Percentiles rank a stretch among this genome's conserved stretches.
Evolutionary conservation across 2,888 invertebrate species (phyloP).

Genomic region (Anthophora plumipes): DNA sequence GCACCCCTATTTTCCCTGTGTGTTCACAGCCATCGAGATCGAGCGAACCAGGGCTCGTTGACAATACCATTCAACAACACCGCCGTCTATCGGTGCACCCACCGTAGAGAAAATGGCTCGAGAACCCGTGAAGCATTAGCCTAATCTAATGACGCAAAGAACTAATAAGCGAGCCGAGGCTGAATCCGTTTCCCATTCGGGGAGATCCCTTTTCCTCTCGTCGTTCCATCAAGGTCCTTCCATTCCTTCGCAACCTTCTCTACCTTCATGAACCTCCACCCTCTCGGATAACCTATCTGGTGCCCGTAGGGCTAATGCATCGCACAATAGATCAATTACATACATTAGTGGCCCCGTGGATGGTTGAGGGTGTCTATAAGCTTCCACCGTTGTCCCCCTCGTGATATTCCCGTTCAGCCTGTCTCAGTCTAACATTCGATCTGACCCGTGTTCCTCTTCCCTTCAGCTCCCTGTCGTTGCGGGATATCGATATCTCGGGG

Average conservation of each 20-base stretch:
- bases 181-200: slow-evolving; percentile 72
- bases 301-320: slow-evolving; percentile 80
- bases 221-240: slow-evolving; percentile 52
- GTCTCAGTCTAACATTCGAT: slow-evolving; percentile 34
- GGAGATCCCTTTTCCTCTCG: slow-evolving; percentile 59
- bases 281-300: slow-evolving; percentile 73
- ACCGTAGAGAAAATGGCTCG: slow-evolving; percentile 3
- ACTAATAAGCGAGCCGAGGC: slow-evolving; percentile 77
- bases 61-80: slow-evolving; percentile 58
- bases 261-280: slow-evolving; percentile 18
- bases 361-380: slow-evolving; percentile 76
- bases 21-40: slow-evolving; percentile 21
- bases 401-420: not conserved
- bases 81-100: not conserved
- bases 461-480: slow-evolving; percentile 18
- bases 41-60: slow-evolving; percentile 44
- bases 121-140: slow-evolving; percentile 73
- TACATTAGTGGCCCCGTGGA: slow-evolving; percentile 80
- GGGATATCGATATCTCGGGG: slow-evolving; percentile 74
- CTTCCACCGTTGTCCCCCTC: slow-evolving; percentile 56
- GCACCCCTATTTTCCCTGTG: not conserved
- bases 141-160: slow-evolving; percentile 77
- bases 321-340: slow-evolving; percentile 84
- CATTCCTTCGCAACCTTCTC: slow-evolving; percentile 45
- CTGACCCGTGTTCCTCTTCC: slow-evolving; percentile 25